phyloP scores from a whole-genome alignment of 2,113 vertebrate genomes.

The Laterallus jamaicensis region DNA sequence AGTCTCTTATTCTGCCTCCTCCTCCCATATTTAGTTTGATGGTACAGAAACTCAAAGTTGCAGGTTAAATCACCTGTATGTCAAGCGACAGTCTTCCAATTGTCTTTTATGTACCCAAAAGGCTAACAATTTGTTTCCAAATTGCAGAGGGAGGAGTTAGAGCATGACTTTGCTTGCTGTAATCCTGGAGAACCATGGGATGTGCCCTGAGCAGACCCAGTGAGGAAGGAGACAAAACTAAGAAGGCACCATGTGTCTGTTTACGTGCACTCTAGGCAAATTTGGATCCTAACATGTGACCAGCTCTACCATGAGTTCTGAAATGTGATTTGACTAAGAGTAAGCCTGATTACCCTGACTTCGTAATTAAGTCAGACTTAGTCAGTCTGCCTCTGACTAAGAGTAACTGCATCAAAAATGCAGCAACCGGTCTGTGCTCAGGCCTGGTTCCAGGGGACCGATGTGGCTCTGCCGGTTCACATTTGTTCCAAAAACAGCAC shows the following conservation, averaged over 20 bases:
- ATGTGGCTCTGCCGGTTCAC: slow-evolving; percentile 10
- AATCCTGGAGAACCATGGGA: background rate
- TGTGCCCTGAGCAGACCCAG: background rate
- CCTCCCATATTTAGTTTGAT: background rate
- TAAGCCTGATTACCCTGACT: background rate
- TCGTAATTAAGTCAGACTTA: slow-evolving; percentile 1
- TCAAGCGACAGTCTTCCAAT: background rate
- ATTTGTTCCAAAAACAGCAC: slow-evolving; percentile 25
- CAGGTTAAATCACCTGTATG: background rate
- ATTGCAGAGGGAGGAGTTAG: background rate
- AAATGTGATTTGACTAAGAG: slow-evolving; percentile 29
- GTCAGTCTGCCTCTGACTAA: background rate
- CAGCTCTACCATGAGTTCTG: background rate
- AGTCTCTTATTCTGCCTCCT: background rate
- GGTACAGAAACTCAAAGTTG: background rate
- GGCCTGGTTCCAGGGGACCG: slow-evolving; percentile 3
- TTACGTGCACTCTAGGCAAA: background rate
- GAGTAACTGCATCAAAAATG: background rate
- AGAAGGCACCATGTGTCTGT: background rate
- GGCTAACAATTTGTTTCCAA: background rate
- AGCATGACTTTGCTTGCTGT: background rate
- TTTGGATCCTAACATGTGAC: background rate
- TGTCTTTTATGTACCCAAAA: background rate
- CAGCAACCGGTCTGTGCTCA: background rate
- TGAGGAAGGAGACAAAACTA: background rate